Evolutionary conservation across 2,113 vertebrate species (phyloP).

Genomic region (Salvelinus sp.): DNA sequence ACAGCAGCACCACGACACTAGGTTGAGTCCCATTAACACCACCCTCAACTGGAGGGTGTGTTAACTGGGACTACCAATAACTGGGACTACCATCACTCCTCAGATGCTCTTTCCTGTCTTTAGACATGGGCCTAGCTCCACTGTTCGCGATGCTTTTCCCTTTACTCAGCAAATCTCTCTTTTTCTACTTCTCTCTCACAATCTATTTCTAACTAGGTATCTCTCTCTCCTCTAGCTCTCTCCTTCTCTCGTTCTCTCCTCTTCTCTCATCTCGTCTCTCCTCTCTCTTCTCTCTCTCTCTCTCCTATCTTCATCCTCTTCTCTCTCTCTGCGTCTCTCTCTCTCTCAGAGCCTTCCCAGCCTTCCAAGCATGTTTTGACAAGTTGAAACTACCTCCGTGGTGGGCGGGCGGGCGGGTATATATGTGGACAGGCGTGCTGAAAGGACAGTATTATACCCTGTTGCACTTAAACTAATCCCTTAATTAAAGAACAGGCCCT

Average conservation of each 20-base stretch:
- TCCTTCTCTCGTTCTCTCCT: slow-evolving; percentile 65
- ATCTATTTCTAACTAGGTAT: not conserved
- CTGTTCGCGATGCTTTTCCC: too few relatives aligned
- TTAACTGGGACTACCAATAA: too few relatives aligned
- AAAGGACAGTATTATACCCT: slow-evolving; percentile 66
- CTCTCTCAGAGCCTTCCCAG: slow-evolving; percentile 59
- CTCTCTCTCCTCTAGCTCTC: slow-evolving; percentile 29
- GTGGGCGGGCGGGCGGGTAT: too few relatives aligned
- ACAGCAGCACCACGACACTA: too few relatives aligned
- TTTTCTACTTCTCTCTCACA: too few relatives aligned
- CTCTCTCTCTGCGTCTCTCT: slow-evolving; percentile 19
- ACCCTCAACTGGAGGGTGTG: too few relatives aligned
- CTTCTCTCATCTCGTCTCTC: too few relatives aligned
- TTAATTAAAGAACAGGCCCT: slow-evolving; percentile 66
- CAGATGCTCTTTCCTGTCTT: slow-evolving; percentile 51
- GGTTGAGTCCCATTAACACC: too few relatives aligned
- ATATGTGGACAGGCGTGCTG: slow-evolving; percentile 22
- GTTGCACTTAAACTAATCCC: slow-evolving; percentile 28
- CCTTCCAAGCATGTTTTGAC: slow-evolving; percentile 63
- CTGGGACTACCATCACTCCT: slow-evolving; percentile 38
- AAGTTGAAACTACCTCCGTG: slow-evolving; percentile 61
- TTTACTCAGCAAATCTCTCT: too few relatives aligned
- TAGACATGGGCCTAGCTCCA: not conserved
- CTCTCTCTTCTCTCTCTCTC: too few relatives aligned
- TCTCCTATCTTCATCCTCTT: too few relatives aligned